These are phyloP conservation scores for Odontomyia ornata DNA, from an alignment of 2,888 invertebrate species.

Conservation along the genomic window DNA sequence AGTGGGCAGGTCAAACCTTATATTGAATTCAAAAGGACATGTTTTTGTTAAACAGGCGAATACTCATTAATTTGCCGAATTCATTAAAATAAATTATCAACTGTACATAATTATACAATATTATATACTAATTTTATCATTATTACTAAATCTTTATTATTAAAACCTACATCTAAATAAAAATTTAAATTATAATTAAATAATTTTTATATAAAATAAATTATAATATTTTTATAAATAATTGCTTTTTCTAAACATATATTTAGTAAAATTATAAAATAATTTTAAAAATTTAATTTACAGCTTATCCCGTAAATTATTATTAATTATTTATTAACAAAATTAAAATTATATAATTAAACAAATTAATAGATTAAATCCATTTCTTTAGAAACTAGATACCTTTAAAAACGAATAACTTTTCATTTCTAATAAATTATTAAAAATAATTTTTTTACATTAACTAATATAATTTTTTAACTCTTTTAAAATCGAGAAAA, in stretches of 20 bases:
- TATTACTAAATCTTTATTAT: conserved; percentile 65
- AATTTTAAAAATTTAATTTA: conserved; percentile 68
- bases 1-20: conserved; percentile 79
- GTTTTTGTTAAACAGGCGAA: conserved; percentile 83
- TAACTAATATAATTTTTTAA: conserved; percentile 69
- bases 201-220: conserved; percentile 66
- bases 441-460: conserved; percentile 70
- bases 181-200: conserved; percentile 63
- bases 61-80: conserved; percentile 70
- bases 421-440: conserved; percentile 72
- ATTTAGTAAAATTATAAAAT: conserved; percentile 62
- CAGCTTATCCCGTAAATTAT: conserved; percentile 71
- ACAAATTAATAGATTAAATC: conserved; percentile 66
- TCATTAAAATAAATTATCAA: conserved; percentile 67
- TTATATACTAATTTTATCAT: conserved; percentile 71
- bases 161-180: conserved; percentile 63
- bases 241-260: conserved; percentile 70
- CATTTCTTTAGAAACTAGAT: conserved; percentile 75
- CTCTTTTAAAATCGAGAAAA: conserved; percentile 72
- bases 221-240: conserved; percentile 65
- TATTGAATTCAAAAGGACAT: conserved; percentile 73
- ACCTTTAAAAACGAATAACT: conserved; percentile 73
- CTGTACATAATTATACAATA: conserved; percentile 54
- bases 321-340: conserved; percentile 60
- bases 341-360: conserved; percentile 58